phyloP scores from a whole-genome alignment of 2,888 invertebrate species.

The Apocheima hispidaria region DNA sequence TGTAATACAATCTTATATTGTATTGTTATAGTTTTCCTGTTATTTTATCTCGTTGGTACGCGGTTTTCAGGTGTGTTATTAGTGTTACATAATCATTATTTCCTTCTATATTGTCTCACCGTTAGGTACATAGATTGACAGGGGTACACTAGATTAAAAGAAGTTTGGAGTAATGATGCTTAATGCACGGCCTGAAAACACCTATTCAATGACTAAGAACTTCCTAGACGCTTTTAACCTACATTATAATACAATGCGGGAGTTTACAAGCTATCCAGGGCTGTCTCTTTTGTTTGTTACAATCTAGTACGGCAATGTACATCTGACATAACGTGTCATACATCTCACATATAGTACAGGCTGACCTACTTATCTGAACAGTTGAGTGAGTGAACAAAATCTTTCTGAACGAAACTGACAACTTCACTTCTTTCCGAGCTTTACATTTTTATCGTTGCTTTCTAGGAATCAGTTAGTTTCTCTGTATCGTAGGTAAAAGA shows the following conservation, averaged over 20 bases:
- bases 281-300: constrained; percentile 14
- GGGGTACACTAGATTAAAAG: not conserved
- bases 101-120: too few relatives aligned
- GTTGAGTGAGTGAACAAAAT: not conserved
- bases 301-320: not conserved
- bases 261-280: constrained; percentile 29
- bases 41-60: too few relatives aligned
- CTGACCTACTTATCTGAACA: not conserved
- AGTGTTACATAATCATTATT: too few relatives aligned
- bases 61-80: too few relatives aligned
- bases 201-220: constrained; percentile 16
- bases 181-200: constrained; percentile 29
- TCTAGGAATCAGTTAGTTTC: too few relatives aligned
- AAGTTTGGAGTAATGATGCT: not conserved
- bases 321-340: not conserved
- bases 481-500: too few relatives aligned
- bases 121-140: too few relatives aligned
- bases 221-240: constrained; percentile 35
- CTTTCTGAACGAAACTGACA: not conserved
- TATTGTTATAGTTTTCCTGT: too few relatives aligned
- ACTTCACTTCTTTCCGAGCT: not conserved
- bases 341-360: too few relatives aligned
- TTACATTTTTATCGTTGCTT: not conserved
- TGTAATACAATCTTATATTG: too few relatives aligned
- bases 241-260: constrained; percentile 38